Percentiles rank a stretch among this genome's conserved stretches.
Evolutionary conservation across 2,113 vertebrate genomes (phyloP).

Genomic region (Bolborhynchus lineola): DNA sequence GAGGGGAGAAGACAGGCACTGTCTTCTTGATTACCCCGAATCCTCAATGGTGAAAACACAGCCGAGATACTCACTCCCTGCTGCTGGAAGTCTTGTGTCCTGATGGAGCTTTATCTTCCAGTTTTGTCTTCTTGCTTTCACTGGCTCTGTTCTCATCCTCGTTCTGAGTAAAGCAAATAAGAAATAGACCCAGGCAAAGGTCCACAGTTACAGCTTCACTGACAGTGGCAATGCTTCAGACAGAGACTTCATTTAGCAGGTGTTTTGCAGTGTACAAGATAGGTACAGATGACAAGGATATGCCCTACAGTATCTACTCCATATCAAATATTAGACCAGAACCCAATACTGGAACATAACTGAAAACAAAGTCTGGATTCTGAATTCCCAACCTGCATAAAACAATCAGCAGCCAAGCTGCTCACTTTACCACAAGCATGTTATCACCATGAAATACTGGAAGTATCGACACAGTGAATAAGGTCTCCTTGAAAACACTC

Average conservation of each 20-base stretch:
- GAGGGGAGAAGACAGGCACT: neutral
- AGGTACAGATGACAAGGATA: neutral
- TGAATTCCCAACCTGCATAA: neutral
- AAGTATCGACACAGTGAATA: neutral
- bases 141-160: constrained; percentile 86
- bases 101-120: constrained; percentile 86
- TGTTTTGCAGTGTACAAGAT: neutral
- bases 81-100: constrained; percentile 87
- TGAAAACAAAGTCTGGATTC: neutral
- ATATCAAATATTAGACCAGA: neutral
- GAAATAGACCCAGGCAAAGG: neutral
- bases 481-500: neutral
- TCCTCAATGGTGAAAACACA: neutral
- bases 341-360: neutral
- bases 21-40: neutral
- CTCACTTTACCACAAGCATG: neutral
- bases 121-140: constrained; percentile 90
- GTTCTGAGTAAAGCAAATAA: constrained; percentile 76
- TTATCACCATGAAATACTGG: neutral
- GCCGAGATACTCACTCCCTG: constrained; percentile 87
- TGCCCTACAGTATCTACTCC: neutral
- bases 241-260: neutral
- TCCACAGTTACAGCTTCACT: neutral
- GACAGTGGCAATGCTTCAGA: neutral
- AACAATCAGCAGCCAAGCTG: neutral